Base-by-base conservation (phyloP, 2,113 vertebrate species). In the Microcebus lehilahytsara region DNA sequence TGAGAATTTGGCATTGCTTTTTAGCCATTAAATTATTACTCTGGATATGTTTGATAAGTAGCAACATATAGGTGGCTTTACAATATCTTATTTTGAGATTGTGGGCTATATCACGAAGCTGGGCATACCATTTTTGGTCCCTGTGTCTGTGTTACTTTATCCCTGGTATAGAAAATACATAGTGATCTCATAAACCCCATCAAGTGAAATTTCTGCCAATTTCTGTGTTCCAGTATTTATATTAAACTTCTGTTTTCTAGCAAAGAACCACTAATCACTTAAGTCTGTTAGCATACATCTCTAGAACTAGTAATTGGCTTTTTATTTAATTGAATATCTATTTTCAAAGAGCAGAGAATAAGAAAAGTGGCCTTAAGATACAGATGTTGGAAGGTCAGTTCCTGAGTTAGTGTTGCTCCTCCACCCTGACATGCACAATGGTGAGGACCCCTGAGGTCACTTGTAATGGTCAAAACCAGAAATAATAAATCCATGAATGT, bases 191-290 rank as follows among this genome's bases (percentile, higher is more conserved):
- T 86, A 86, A 16, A 77, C 25, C 77, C 22, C n/a, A 13, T 22
- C 93, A 60, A 93, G 91, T 46, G 75, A 89, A 60, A 66, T 89
- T 23, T 86, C 27, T 93, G 56, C 78, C 51, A 60, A 0, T 94
- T 94, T 91, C 78, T 96, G 0, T 69, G 37, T 79, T 93, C 37
- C 1, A 85, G 37, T 53, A 42, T 64, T 91, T 58, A 72, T 69
- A 42, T 78, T 78, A 58, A 83, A 84, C 53, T 97, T 32, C 40
- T 53, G 3, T 94, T 94, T 94, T 95, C 64, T 94, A 96, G n/a
- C 34, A 94, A 79, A 95, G 62, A 96, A 69, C 16, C 83, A 56
- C 49, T 27, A 85, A 49, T 32, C 49, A 64, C 51, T 71, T 87
- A 40, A 17, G 40, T 96, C 60, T 96, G 11, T 90, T 71, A 96